Evolutionary conservation across 2,888 invertebrate species (phyloP).

Genomic region (Bhutanitis thaidina): DNA sequence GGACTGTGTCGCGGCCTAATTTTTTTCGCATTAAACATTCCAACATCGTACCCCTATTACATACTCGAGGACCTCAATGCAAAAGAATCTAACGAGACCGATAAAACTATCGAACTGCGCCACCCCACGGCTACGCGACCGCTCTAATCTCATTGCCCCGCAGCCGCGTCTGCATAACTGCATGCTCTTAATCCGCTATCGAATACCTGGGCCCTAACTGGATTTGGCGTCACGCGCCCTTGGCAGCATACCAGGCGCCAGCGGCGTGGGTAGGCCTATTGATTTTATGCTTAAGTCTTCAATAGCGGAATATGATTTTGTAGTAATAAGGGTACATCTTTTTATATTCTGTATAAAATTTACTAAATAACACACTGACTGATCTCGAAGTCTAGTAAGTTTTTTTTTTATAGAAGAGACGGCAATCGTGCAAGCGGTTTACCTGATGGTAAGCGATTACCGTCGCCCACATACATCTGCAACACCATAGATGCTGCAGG

Average conservation of each 20-base stretch:
- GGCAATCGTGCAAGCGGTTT: no score
- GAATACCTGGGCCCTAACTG: slow-evolving; percentile 40
- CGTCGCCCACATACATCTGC: no score
- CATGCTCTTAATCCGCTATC: slow-evolving; percentile 39
- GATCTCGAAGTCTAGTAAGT: no score
- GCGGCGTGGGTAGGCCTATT: slow-evolving; percentile 1
- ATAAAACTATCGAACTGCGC: slow-evolving; percentile 28
- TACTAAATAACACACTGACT: no score
- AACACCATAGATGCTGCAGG: no score
- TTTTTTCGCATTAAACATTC: no score
- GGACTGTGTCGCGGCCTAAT: no score
- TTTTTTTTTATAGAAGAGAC: no score
- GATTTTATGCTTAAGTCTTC: background rate
- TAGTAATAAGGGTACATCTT: no score
- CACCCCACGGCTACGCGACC: background rate
- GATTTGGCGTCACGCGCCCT: slow-evolving; percentile 23
- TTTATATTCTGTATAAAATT: no score
- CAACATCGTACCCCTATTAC: no score
- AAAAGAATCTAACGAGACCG: slow-evolving; percentile 12
- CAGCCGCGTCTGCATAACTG: slow-evolving; percentile 32
- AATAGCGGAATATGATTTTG: background rate
- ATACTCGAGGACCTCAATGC: background rate
- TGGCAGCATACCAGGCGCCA: slow-evolving; percentile 14
- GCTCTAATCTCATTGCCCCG: slow-evolving; percentile 18
- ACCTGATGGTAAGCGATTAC: no score